Percentiles rank a stretch among this genome's conserved stretches.
Conservation (phyloP, 2,888 invertebrate genomes). For the Xylocampa areola region DNA sequence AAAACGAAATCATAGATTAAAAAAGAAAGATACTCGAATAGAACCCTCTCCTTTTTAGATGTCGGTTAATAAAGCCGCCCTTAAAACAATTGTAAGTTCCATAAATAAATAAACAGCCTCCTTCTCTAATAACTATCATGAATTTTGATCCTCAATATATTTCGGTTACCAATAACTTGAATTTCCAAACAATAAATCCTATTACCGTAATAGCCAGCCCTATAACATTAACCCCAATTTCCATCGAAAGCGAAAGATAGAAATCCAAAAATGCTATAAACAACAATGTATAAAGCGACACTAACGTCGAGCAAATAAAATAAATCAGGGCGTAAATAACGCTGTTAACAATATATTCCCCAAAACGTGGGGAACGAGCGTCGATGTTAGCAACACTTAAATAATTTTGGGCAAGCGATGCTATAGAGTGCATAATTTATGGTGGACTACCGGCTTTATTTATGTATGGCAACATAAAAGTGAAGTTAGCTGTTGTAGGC, state of each 20-base stretch:
- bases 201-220: conserved; percentile 3
- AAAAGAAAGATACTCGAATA: no score
- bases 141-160: neutral
- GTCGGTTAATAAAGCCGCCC: no score
- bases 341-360: conserved; percentile 79
- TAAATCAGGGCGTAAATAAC: conserved; percentile 81
- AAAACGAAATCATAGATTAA: no score
- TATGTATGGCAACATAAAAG: conserved; percentile 50
- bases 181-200: conserved; percentile 32
- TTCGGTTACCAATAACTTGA: conserved; percentile 15
- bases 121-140: no score
- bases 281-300: conserved; percentile 56
- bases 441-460: conserved; percentile 56
- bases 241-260: conserved; percentile 48
- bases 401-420: conserved; percentile 69
- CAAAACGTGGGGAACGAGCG: conserved; percentile 70
- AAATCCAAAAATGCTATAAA: conserved; percentile 54
- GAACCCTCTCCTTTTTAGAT: no score
- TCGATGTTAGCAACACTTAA: conserved; percentile 78
- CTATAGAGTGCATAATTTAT: conserved; percentile 66
- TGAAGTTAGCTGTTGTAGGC: conserved; percentile 42
- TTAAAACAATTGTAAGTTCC: no score
- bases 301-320: conserved; percentile 70
- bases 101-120: no score
- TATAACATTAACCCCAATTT: conserved; percentile 46